These are phyloP conservation scores for Lysiphlebus fabarum DNA, from an alignment of 1,140 invertebrate species.

Conservation along the genomic window DNA sequence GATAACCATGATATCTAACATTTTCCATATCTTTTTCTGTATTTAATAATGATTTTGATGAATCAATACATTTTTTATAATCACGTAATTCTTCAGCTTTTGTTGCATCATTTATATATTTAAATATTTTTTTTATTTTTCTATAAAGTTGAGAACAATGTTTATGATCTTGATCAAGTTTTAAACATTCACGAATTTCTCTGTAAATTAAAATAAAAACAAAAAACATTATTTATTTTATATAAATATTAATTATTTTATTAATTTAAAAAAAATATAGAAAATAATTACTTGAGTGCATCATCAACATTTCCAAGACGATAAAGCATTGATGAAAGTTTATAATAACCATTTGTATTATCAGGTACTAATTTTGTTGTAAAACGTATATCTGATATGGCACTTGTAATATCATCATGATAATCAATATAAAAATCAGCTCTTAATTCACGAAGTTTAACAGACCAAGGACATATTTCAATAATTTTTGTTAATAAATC, in stretches of 20 bases:
- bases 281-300: slow-evolving; percentile 74
- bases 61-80: slow-evolving; percentile 72
- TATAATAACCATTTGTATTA: slow-evolving; percentile 84
- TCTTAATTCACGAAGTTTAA: slow-evolving; percentile 77
- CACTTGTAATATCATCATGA: slow-evolving; percentile 78
- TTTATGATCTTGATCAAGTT: slow-evolving; percentile 97
- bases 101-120: slow-evolving; percentile 74
- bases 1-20: slow-evolving; percentile 72
- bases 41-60: slow-evolving; percentile 66
- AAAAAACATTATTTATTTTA: slow-evolving; percentile 20
- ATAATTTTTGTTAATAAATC: slow-evolving; percentile 70
- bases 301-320: slow-evolving; percentile 88
- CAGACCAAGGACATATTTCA: slow-evolving; percentile 88
- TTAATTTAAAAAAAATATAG: slow-evolving; percentile 30
- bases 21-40: slow-evolving; percentile 68
- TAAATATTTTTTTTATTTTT: slow-evolving; percentile 93
- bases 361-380: slow-evolving; percentile 88
- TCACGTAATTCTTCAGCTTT: slow-evolving; percentile 66
- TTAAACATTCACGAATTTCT: slow-evolving; percentile 95
- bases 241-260: slow-evolving; percentile 1
- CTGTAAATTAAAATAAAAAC: slow-evolving; percentile 56
- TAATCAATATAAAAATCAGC: slow-evolving; percentile 76
- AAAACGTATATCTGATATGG: slow-evolving; percentile 85
- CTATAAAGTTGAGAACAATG: slow-evolving; percentile 96
- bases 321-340: slow-evolving; percentile 83